Evolutionary conservation across 1,140 invertebrate genomes (phyloP).

Genomic region (Nasonia giraulti): DNA sequence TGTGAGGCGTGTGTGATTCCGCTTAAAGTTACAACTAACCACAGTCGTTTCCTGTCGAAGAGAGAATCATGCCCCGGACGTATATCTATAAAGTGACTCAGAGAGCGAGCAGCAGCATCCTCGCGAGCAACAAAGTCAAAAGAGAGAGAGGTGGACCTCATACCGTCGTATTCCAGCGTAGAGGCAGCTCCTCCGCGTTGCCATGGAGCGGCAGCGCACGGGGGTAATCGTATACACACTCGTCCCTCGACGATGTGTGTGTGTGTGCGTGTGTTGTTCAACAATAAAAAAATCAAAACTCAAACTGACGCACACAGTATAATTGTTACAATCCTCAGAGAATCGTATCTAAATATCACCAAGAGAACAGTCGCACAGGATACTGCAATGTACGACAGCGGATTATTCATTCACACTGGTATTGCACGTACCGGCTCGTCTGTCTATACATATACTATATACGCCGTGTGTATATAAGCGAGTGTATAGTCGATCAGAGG

Average conservation of each 20-base stretch:
- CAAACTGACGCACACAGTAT: background rate
- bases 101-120: background rate
- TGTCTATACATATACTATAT: too few relatives aligned
- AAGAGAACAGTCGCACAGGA: too few relatives aligned
- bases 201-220: slow-evolving; percentile 22
- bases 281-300: background rate
- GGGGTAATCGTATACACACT: slow-evolving; percentile 13
- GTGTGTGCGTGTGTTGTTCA: background rate
- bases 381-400: too few relatives aligned
- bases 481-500: background rate
- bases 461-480: too few relatives aligned
- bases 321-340: background rate
- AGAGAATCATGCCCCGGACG: background rate
- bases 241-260: background rate
- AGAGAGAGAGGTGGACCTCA: background rate
- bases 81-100: background rate
- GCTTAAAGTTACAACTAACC: background rate
- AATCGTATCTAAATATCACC: background rate
- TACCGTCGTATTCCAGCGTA: slow-evolving; percentile 12
- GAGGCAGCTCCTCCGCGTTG: slow-evolving; percentile 8
- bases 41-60: background rate
- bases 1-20: too few relatives aligned
- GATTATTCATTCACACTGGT: too few relatives aligned
- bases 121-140: background rate
- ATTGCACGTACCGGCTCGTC: too few relatives aligned